Evolutionary conservation across 2,888 invertebrate species (phyloP).

Genomic region (Coremacera marginata): DNA sequence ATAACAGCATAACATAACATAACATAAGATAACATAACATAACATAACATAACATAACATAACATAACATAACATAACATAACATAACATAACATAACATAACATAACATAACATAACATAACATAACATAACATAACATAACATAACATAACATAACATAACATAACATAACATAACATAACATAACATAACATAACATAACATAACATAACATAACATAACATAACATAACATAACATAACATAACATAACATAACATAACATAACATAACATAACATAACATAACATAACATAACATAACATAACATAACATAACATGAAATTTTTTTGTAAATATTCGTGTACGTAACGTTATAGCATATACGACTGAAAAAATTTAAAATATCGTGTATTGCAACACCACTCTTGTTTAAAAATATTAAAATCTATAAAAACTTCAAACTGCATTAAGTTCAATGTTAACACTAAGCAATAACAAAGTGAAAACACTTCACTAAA

Average conservation of each 20-base stretch:
- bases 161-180: not conserved
- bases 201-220: not conserved
- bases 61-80: not conserved
- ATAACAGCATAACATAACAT: not conserved
- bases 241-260: not conserved
- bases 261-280: not conserved
- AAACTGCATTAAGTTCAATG: too few species aligned
- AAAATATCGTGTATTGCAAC: too few species aligned
- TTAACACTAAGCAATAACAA: too few species aligned
- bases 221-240: not conserved
- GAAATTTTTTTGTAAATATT: not conserved
- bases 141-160: not conserved
- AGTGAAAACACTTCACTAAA: too few species aligned
- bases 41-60: not conserved
- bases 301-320: not conserved
- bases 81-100: not conserved
- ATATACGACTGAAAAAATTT: too few species aligned
- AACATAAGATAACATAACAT: not conserved
- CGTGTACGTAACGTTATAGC: too few species aligned
- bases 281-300: not conserved
- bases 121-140: not conserved
- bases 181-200: not conserved
- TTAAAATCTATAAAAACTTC: too few species aligned
- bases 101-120: not conserved
- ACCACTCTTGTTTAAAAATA: too few species aligned